These are phyloP conservation scores for Pantala flavescens DNA, from an alignment of 1,140 invertebrate genomes.

Conservation along the genomic window DNA sequence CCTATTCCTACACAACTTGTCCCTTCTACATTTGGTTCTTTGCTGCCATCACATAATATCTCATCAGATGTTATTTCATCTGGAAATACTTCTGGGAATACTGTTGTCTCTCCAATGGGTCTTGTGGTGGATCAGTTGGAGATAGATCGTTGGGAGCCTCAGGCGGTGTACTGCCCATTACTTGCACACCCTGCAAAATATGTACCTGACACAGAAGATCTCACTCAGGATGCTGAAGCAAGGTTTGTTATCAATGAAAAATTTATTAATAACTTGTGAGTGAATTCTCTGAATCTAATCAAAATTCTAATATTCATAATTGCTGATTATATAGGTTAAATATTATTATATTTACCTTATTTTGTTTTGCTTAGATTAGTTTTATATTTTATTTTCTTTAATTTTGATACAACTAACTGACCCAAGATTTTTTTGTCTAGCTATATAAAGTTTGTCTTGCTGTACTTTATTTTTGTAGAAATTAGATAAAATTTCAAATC, in stretches of 20 bases:
- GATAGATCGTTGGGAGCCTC: constrained; percentile 53
- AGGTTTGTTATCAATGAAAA: constrained; percentile 31
- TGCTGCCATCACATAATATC: neutral
- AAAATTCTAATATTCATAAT: neutral
- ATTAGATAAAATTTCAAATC: too few relatives aligned
- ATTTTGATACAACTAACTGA: too few relatives aligned
- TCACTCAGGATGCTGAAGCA: constrained; percentile 73
- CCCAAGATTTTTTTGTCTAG: too few relatives aligned
- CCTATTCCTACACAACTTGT: constrained; percentile 33
- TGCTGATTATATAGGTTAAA: neutral
- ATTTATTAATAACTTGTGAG: constrained; percentile 17
- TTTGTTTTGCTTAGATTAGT: too few relatives aligned
- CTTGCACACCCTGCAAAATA: constrained; percentile 53
- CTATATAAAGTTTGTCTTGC: too few relatives aligned
- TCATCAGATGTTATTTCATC: constrained; percentile 11
- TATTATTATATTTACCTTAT: too few relatives aligned
- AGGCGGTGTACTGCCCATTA: constrained; percentile 52
- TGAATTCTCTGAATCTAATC: neutral
- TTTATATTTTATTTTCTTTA: too few relatives aligned
- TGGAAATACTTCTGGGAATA: constrained; percentile 16
- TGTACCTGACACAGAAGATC: constrained; percentile 79
- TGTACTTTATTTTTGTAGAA: too few relatives aligned
- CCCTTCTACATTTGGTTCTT: neutral
- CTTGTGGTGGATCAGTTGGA: constrained; percentile 53
- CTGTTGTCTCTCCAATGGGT: constrained; percentile 24